Base-by-base conservation (phyloP, 2,888 invertebrate species). In the Campoletis raptor region DNA sequence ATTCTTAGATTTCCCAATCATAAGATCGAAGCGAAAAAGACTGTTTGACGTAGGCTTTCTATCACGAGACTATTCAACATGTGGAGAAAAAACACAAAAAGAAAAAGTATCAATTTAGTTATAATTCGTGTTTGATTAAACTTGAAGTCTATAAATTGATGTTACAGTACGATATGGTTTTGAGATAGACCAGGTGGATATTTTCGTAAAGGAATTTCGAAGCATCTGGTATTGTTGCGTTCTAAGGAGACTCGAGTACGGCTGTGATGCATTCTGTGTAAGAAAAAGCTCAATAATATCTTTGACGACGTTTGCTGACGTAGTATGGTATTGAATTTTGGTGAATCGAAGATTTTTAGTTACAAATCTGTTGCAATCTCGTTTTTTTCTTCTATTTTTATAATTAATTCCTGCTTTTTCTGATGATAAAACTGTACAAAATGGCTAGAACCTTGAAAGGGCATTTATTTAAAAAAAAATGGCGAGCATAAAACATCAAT, bases 151-250 rank as follows among this genome's bases (percentile, higher is more conserved):
- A 67, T 67, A 67, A 67, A 67, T 37, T 40, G 30, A 30, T 30
- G 37, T 18, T n/a, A 37, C 40, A 40, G 37, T 67, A 8, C 30
- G 40, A 67, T 67, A 21, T 37, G 48, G 6, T 15, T 37, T 40
- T 37, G n/a, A 57, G 21, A 40, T 24, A 21, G 10, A 69, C 40
- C 66, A 21, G 69, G 21, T 57, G 54, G 77, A 77, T 85, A 81
- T 85, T 85, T 85, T 77, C 21, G 81, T 85, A 45, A 42, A 66
- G 81, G 85, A 85, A 85, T 74, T 85, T 85, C 66, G 66, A 57
- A 81, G 85, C 77, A 85, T 85, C 85, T 85, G 85, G 77, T 69
- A n/a, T 64, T 61, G 72, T 61, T 72, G 40, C 57, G 73, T 40
- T 57, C 21, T 5, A 8, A 8, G 9, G 15, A 12, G 42, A 12